phyloP scores from a whole-genome alignment of 2,888 invertebrate genomes.

The Sinotaia quadrata region DNA sequence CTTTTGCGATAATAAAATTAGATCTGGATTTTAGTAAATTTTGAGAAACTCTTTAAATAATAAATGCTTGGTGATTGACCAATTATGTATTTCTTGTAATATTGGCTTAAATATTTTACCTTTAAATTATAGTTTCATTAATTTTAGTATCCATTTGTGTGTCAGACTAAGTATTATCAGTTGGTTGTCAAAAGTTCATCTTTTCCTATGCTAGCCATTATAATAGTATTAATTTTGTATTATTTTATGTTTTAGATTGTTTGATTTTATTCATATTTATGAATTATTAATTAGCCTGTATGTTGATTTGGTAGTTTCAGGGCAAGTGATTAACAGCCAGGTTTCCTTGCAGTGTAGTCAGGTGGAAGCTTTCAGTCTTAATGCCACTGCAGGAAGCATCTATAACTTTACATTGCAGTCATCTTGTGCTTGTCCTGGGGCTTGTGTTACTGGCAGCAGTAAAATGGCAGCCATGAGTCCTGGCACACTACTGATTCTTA shows the following conservation, averaged over 20 bases:
- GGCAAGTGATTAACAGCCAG: neutral
- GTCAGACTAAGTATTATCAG: neutral
- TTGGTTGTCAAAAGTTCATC: no score
- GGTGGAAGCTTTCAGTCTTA: neutral
- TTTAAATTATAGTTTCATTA: neutral
- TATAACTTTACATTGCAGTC: neutral
- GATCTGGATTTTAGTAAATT: no score
- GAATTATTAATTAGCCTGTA: neutral
- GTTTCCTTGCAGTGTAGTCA: neutral
- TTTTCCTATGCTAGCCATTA: no score
- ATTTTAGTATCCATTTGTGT: neutral
- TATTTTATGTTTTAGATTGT: no score
- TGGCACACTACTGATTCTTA: neutral
- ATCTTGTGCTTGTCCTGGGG: neutral
- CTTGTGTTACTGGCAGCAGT: neutral
- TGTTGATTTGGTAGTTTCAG: neutral
- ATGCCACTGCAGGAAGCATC: neutral
- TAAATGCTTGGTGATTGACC: no score
- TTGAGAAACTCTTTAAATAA: no score
- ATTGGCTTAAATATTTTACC: neutral
- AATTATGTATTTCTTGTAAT: no score
- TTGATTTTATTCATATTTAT: no score
- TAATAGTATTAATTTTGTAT: no score
- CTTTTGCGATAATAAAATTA: no score
- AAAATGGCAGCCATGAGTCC: neutral